A percentile compares a stretch with the other conserved stretches of the same genome.
Conservation (phyloP, 2,113 vertebrate species). For the Pollachius pollachius region DNA sequence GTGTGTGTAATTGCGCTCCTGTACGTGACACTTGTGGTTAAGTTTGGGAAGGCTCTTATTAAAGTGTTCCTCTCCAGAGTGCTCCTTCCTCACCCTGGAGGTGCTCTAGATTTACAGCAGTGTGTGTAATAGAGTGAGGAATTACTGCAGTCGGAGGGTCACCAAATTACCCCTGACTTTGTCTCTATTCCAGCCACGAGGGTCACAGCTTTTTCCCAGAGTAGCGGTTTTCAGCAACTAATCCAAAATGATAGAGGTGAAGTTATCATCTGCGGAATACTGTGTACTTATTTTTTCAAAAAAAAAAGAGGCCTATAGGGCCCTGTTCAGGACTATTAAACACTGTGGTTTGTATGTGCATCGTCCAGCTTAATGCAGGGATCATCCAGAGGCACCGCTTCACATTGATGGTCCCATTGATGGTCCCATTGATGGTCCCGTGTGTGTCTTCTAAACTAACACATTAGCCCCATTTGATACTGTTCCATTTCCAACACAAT, state of each 20-base stretch:
- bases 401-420: not conserved
- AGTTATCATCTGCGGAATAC: too few species aligned
- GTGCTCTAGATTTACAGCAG: constrained; percentile 54
- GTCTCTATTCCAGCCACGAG: constrained; percentile 34
- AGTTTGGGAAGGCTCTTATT: constrained; percentile 71
- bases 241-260: too few species aligned
- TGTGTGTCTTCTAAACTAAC: constrained; percentile 10
- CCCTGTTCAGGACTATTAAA: too few species aligned
- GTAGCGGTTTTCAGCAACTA: constrained; percentile 1
- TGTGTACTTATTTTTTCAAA: too few species aligned
- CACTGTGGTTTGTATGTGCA: too few species aligned
- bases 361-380: not conserved
- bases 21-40: constrained; percentile 62
- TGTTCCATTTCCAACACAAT: constrained; percentile 39
- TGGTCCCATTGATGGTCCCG: not conserved
- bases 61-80: constrained; percentile 54
- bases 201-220: constrained; percentile 37
- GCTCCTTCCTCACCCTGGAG: constrained; percentile 57
- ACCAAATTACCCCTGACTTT: constrained; percentile 50
- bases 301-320: too few species aligned
- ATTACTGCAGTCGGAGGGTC: constrained; percentile 40
- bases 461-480: constrained; percentile 22
- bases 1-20: constrained; percentile 59
- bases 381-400: not conserved
- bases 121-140: constrained; percentile 56